Evolutionary conservation across 2,113 vertebrate genomes (phyloP).

Genomic region (Pedionomus torquatus): DNA sequence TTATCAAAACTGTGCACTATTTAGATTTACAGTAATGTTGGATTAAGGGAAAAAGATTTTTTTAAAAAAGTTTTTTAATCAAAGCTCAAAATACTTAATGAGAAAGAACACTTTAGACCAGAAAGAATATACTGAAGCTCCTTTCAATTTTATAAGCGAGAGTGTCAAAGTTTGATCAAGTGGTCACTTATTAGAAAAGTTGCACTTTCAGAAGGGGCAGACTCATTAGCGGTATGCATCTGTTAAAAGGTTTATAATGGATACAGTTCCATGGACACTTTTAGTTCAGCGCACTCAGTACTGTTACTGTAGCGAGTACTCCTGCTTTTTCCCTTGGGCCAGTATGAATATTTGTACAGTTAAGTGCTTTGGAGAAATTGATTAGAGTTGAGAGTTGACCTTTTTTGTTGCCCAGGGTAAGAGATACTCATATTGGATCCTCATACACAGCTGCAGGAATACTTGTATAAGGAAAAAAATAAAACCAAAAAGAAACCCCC

Average conservation of each 20-base stretch:
- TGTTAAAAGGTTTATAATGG: slow-evolving; percentile 4
- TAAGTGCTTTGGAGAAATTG: not conserved
- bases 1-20: not conserved
- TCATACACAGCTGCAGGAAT: not conserved
- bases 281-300: not conserved
- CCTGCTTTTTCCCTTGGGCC: not conserved
- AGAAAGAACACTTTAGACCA: not conserved
- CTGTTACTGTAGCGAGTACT: not conserved
- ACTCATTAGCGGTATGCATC: not conserved
- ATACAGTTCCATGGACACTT: not conserved
- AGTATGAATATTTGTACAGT: not conserved
- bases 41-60: not conserved
- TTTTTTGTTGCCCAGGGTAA: not conserved
- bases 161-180: not conserved
- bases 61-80: not conserved
- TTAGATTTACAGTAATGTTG: not conserved
- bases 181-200: not conserved
- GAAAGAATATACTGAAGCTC: not conserved
- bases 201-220: not conserved
- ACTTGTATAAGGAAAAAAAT: not conserved
- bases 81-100: not conserved
- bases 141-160: not conserved
- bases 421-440: not conserved
- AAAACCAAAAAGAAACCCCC: too few species aligned
- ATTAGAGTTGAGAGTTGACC: not conserved